These are phyloP conservation scores for Drosophila pachea DNA, from an alignment of 1,140 invertebrate genomes.

Conservation along the genomic window DNA sequence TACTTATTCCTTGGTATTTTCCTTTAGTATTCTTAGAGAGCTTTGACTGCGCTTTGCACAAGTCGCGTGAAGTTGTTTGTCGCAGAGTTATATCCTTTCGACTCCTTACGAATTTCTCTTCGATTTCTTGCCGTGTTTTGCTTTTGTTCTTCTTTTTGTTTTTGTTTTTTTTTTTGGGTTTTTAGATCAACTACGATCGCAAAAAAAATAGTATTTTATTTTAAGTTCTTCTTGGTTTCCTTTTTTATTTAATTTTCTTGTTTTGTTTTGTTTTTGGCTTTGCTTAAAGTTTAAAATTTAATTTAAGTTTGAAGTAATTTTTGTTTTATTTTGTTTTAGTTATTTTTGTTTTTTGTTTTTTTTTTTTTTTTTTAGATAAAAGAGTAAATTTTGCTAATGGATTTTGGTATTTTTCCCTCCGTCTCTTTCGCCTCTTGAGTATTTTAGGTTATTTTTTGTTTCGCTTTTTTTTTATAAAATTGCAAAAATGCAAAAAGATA, in stretches of 20 bases:
- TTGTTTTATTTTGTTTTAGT: conserved; percentile 29
- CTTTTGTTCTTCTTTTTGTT: conserved; percentile 17
- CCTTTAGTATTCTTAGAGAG: conserved; percentile 40
- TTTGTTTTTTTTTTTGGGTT: conserved; percentile 42
- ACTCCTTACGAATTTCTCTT: conserved; percentile 6
- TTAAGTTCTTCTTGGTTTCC: conserved; percentile 23
- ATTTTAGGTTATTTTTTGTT: conserved; percentile 41
- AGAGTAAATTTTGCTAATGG: conserved; percentile 79
- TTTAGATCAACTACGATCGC: conserved; percentile 78
- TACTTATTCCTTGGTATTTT: conserved; percentile 38
- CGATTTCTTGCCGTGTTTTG: not conserved
- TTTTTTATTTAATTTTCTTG: conserved; percentile 7
- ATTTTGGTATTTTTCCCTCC: conserved; percentile 39
- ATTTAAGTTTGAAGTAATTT: conserved; percentile 64
- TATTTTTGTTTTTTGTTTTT: conserved; percentile 31
- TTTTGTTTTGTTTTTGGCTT: conserved; percentile 49
- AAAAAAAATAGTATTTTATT: conserved; percentile 62
- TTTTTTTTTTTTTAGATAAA: conserved; percentile 69
- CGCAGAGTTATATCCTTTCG: conserved; percentile 7
- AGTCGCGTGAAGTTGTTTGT: conserved; percentile 58
- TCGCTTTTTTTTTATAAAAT: conserved; percentile 73
- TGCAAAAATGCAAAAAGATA: conserved; percentile 79
- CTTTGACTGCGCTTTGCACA: conserved; percentile 78
- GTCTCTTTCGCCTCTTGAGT: conserved; percentile 38
- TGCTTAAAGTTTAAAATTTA: conserved; percentile 74